Conservation (phyloP, 2,797 vertebrate genomes). For the Channallabes apus region DNA sequence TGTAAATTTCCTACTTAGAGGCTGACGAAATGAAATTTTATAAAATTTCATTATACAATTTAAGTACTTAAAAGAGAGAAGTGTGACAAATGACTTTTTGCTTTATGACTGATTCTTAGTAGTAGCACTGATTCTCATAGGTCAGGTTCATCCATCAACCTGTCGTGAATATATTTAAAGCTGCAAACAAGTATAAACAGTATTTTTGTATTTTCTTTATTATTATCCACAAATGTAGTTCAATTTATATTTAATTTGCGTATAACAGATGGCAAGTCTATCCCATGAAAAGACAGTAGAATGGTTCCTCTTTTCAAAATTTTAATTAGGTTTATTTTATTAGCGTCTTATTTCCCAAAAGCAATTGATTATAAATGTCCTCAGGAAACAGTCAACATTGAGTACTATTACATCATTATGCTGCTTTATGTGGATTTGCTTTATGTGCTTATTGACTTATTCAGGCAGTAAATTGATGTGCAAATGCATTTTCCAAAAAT, state of each 20-base stretch:
- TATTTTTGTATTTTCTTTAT: no score
- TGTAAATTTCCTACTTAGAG: conserved; percentile 25
- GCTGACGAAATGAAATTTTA: conserved; percentile 20
- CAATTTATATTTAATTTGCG: no score
- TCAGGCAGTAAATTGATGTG: not conserved
- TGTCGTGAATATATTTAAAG: not conserved
- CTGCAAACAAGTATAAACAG: not conserved
- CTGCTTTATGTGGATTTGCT: not conserved
- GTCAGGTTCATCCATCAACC: not conserved
- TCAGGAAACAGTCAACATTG: not conserved
- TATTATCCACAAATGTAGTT: no score
- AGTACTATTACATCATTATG: not conserved
- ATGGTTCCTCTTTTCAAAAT: not conserved
- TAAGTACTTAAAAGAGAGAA: not conserved
- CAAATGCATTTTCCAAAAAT: not conserved
- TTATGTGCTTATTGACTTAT: not conserved
- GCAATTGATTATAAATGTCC: not conserved
- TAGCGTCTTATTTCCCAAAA: not conserved
- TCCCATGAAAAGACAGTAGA: no score
- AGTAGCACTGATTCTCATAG: not conserved
- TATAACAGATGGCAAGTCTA: no score
- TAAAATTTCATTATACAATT: conserved; percentile 15
- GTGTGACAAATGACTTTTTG: not conserved
- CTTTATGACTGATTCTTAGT: not conserved
- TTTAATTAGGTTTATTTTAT: not conserved